Evolutionary conservation across 2,797 vertebrate species (phyloP), one percentile per base, ranked within the genome.

Genomic region (Scyliorhinus canicula): DNA sequence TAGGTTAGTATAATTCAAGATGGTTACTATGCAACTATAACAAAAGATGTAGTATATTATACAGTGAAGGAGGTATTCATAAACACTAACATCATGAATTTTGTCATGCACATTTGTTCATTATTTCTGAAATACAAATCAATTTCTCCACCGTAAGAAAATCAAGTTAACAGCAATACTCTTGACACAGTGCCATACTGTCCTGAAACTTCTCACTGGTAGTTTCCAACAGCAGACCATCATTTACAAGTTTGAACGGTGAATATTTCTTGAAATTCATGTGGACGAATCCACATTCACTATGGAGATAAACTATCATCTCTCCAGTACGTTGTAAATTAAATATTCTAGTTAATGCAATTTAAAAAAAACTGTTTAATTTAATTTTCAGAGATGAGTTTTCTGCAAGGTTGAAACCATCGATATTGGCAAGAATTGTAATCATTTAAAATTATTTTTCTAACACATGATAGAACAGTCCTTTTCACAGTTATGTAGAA

Each of bases 401-500:
- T 90, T 94, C 44, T 93, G 47, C 2, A 94, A 94, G 31, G 71
- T 44, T 74, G 67, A 52, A 74, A 94, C 4, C 93, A 94, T 14
- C 35, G 28, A 93, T 55, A 63, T 35, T 94, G 28, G 28, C 67
- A 94, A 71, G 55, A 71, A 47, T 69, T 35, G 7, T 74, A 9
- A 5, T 93, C 28, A 94, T 44, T 35, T 9, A 50, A 93, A 40
- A 47, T 67, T 28, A 28, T 55, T 94, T 71, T 94, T 71, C 7
- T 55, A 74, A 94, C 16, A 94, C 31, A 50, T 94, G 44, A 11
- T 94, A 94, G 74, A 50, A 74, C 35, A 74, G 31, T 14, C 84
- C 55, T 71, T 57, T 47, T 44, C 82, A 91, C 95, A 96, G 47
- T 97, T 98, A 99, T 96, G 97, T 97, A 95, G 97, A 96, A 57